Evolutionary conservation across 2,113 vertebrate genomes (phyloP).

Genomic region (Heterotilapia buettikoferi): DNA sequence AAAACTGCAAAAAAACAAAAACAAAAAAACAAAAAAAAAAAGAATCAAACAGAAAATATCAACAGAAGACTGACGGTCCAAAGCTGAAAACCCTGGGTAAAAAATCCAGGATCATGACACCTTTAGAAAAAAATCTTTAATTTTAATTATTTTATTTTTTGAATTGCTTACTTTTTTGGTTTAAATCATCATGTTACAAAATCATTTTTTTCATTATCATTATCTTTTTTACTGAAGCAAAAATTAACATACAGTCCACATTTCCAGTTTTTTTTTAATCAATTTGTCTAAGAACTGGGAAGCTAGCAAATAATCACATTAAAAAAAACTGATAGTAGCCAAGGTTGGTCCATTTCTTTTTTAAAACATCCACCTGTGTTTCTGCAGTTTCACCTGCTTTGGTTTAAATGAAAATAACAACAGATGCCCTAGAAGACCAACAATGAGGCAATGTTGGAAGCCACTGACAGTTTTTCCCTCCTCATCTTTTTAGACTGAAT

Average conservation of each 20-base stretch:
- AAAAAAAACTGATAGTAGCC: neutral
- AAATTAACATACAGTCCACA: neutral
- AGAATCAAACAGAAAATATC: neutral
- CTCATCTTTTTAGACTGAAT: neutral
- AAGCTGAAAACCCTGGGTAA: neutral
- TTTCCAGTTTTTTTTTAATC: neutral
- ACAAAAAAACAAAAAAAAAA: neutral
- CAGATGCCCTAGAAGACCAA: neutral
- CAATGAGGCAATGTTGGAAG: neutral
- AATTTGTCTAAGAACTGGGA: neutral
- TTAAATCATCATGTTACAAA: neutral
- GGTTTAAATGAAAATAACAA: neutral
- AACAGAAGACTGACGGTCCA: neutral
- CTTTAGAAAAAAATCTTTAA: neutral
- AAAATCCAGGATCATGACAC: neutral
- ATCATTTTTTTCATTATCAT: neutral
- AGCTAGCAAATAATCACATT: neutral
- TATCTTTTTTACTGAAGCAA: neutral
- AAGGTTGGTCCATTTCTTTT: accelerated
- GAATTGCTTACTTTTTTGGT: accelerated
- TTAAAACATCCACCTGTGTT: neutral
- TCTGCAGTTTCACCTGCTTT: neutral
- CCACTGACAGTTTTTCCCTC: neutral
- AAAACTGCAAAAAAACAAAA: neutral
- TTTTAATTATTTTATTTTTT: neutral